Base-by-base conservation (phyloP, 1,140 invertebrate species). In the Bilobella aurantiaca region DNA sequence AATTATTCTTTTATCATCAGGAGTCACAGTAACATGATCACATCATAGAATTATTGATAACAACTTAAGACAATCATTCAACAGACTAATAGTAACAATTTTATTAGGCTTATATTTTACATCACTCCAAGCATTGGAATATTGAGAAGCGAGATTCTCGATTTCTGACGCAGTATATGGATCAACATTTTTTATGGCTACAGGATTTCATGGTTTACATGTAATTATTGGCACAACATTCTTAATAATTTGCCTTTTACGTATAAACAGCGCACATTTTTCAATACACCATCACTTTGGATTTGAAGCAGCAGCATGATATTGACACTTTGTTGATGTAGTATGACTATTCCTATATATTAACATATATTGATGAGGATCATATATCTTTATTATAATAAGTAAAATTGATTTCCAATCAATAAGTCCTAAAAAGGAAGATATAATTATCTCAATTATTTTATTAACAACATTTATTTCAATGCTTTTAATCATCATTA, bases 291-390 rank as follows among this genome's bases (percentile, higher is more conserved):
- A 87, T 76, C 83, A 86, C 74, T 83, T 86, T 76, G 81, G 82
- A 70, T 86, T 87, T 80, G 84, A 87, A 81, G 81, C 81, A 64
- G 81, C 82, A 62, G 81, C 83, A 29, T 86, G 85, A 84, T 87
- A 87, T 69, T 87, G 85, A 83, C 84, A 87, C 77, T 87, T 87
- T 81, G 82, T 87, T 61, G 84, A 87, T 82, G 81, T 87, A 72
- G 80, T 87, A 16, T 87, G 85, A 83, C 77, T 87, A 80, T 86
- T 86, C 73, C 73, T 86, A 68, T 86, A 82, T 80, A 77, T 85
- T 67, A 82, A 79, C 62, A 80, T 86, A 75, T 86, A 86, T 73
- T 86, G 83, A 82, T 86, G 82, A 82, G 79, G 80, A 73, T 12
- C 3, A 23, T 53, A 8, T 8, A 25, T 58, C 83, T 81, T 82